Percentiles rank a stretch among this genome's conserved stretches.
Evolutionary conservation across 2,888 invertebrate genomes (phyloP).

Genomic region (Pinctada fucata): DNA sequence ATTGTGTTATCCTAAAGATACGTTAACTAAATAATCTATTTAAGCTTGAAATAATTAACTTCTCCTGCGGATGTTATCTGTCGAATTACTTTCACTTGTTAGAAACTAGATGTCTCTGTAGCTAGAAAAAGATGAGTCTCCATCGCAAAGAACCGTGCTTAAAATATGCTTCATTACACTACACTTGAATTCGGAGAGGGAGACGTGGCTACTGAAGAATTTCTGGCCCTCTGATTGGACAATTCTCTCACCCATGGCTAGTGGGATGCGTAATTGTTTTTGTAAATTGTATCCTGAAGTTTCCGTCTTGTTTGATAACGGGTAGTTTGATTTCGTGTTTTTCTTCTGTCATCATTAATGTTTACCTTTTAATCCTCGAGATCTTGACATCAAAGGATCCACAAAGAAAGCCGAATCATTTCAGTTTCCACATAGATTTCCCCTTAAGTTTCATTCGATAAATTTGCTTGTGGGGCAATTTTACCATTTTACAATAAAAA

Average conservation of each 20-base stretch:
- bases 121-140: slow-evolving; percentile 7
- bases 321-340: not conserved
- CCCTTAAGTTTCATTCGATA: too few species aligned
- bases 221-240: slow-evolving; percentile 31
- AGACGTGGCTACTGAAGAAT: slow-evolving; percentile 30
- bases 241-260: slow-evolving; percentile 24
- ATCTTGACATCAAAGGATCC: not conserved
- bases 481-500: too few species aligned
- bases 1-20: not conserved
- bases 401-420: too few species aligned
- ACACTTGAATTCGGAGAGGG: slow-evolving; percentile 10
- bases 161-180: slow-evolving; percentile 6
- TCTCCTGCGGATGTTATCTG: slow-evolving; percentile 23
- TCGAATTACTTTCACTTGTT: slow-evolving; percentile 25
- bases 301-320: slow-evolving; percentile 33
- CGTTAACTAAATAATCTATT: slow-evolving; percentile 2
- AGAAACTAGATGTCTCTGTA: slow-evolving; percentile 24
- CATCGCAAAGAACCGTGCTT: slow-evolving; percentile 17
- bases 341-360: not conserved
- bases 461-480: too few species aligned
- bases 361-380: not conserved
- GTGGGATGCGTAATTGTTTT: slow-evolving; percentile 36
- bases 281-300: slow-evolving; percentile 27
- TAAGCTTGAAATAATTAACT: slow-evolving; percentile 17
- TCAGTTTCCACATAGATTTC: not conserved